phyloP scores from a whole-genome alignment of 2,797 vertebrate genomes.

The Cichlasoma orientale region DNA sequence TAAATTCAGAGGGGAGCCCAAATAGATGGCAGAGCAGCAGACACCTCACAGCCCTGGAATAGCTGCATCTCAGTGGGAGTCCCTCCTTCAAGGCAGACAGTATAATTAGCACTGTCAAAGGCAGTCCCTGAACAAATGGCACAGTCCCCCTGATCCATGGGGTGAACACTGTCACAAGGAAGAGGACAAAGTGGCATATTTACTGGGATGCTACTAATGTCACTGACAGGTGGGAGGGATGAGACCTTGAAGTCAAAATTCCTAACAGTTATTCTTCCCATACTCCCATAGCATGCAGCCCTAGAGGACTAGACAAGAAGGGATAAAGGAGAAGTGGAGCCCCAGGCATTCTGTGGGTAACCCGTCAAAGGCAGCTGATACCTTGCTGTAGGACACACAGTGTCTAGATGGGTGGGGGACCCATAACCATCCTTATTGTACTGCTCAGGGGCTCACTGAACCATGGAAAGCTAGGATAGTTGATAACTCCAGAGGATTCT shows the following conservation, averaged over 20 bases:
- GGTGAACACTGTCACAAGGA: constrained; percentile 20
- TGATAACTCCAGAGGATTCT: constrained; percentile 4
- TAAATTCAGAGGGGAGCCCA: constrained; percentile 12
- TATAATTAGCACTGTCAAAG: constrained; percentile 63
- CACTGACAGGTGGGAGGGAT: neutral
- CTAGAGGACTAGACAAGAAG: constrained; percentile 33
- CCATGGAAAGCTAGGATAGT: constrained; percentile 41
- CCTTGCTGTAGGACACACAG: constrained; percentile 51
- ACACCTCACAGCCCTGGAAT: constrained; percentile 42
- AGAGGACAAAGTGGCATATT: constrained; percentile 8
- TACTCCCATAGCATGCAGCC: constrained; percentile 13
- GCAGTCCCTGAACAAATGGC: constrained; percentile 44
- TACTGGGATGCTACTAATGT: neutral
- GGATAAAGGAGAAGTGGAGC: constrained; percentile 57
- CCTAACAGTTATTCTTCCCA: neutral
- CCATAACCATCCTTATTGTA: constrained; percentile 47
- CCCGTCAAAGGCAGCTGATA: constrained; percentile 61
- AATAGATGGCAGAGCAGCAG: constrained; percentile 32
- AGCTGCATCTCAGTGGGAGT: constrained; percentile 59
- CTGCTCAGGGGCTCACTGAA: constrained; percentile 42
- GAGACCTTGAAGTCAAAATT: neutral
- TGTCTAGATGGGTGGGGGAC: constrained; percentile 42
- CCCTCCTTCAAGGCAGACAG: constrained; percentile 47
- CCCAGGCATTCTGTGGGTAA: constrained; percentile 58
- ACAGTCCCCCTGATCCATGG: constrained; percentile 47